phyloP scores from a whole-genome alignment of 2,888 invertebrate genomes.

The Ophion slaviceki region DNA sequence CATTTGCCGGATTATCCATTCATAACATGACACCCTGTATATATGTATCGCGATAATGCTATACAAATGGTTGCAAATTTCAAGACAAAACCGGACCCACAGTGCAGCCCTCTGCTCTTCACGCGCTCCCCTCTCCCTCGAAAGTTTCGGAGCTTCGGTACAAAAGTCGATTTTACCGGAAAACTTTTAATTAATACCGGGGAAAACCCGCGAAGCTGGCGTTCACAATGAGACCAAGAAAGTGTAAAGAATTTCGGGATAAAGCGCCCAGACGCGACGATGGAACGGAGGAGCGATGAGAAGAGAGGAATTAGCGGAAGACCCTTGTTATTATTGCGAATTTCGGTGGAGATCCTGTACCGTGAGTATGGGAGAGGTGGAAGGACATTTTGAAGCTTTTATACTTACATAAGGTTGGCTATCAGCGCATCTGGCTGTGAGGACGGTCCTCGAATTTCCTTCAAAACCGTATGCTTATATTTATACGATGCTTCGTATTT shows the following conservation, averaged over 20 bases:
- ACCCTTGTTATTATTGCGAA: constrained; percentile 77
- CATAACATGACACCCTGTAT: no score
- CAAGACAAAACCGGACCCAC: constrained; percentile 23
- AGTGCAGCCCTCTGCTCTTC: neutral
- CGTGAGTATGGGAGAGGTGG: constrained; percentile 2
- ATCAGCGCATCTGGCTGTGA: no score
- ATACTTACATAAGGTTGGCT: no score
- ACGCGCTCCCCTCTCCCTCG: neutral
- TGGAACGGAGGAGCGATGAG: constrained; percentile 34
- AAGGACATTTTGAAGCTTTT: no score
- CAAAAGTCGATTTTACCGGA: constrained; percentile 54
- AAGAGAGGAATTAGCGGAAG: constrained; percentile 63
- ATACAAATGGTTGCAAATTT: constrained; percentile 51
- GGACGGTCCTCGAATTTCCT: no score
- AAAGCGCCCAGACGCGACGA: constrained; percentile 51
- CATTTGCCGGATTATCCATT: no score
- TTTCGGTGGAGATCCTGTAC: constrained; percentile 66
- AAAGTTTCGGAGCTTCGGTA: constrained; percentile 25
- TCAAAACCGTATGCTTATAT: no score
- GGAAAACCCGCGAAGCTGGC: constrained; percentile 65
- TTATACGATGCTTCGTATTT: no score
- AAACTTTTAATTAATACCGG: constrained; percentile 80
- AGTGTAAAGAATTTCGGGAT: constrained; percentile 62
- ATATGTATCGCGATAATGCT: constrained; percentile 5
- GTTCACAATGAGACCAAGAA: constrained; percentile 53